These are phyloP conservation scores for Drosophila neotestacea DNA, from an alignment of 2,888 invertebrate species.

Conservation along the genomic window DNA sequence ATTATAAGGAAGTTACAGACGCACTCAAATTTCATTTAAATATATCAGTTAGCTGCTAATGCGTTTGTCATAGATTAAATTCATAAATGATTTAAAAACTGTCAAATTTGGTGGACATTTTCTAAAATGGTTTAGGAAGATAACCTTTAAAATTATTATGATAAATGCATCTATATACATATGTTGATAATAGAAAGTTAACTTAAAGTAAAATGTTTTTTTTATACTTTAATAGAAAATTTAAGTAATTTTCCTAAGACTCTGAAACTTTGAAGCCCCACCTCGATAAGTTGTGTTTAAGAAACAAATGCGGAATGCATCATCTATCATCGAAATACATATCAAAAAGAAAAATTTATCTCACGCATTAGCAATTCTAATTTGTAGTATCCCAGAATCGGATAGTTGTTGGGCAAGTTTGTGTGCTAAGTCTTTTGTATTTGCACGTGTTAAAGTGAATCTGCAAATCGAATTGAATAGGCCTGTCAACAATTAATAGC, in stretches of 20 bases:
- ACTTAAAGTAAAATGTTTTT: too few relatives aligned
- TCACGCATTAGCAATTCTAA: constrained; percentile 55
- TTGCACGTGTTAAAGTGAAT: constrained; percentile 35
- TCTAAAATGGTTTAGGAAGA: too few relatives aligned
- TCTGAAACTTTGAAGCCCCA: neutral
- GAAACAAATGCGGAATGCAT: constrained; percentile 13
- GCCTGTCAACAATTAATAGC: constrained; percentile 42
- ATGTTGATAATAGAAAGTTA: too few relatives aligned
- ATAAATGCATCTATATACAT: too few relatives aligned
- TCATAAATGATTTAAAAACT: too few relatives aligned
- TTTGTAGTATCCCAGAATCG: constrained; percentile 24
- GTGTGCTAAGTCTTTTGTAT: constrained; percentile 61
- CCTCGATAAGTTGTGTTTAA: neutral
- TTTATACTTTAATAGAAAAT: too few relatives aligned
- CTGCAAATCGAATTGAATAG: constrained; percentile 18
- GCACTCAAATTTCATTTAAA: neutral
- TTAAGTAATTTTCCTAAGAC: too few relatives aligned
- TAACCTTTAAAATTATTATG: too few relatives aligned
- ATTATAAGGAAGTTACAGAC: constrained; percentile 3
- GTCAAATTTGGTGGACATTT: too few relatives aligned
- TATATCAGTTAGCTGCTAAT: too few relatives aligned
- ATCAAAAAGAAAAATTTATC: constrained; percentile 23
- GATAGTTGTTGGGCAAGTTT: constrained; percentile 49
- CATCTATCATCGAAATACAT: constrained; percentile 34
- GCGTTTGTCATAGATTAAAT: too few relatives aligned